These are phyloP conservation scores for Pinna nobilis DNA, from an alignment of 1,140 invertebrate species.

Conservation along the genomic window DNA sequence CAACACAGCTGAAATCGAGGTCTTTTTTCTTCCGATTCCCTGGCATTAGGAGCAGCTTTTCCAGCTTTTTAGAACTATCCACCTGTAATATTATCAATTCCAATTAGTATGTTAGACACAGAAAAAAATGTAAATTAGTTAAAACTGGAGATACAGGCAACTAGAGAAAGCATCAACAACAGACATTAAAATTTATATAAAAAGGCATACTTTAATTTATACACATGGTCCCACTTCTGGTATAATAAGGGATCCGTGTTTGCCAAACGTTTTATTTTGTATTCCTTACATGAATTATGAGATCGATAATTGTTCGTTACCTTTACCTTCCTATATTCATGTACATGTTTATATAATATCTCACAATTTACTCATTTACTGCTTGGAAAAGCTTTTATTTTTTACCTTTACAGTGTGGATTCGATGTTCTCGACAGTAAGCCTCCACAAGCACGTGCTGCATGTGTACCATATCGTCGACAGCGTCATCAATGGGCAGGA, in stretches of 20 bases:
- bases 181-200: neutral
- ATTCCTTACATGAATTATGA: neutral
- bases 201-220: neutral
- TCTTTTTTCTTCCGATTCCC: neutral
- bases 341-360: neutral
- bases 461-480: constrained; percentile 8
- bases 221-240: neutral
- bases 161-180: no score
- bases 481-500: neutral
- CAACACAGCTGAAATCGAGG: constrained; percentile 7
- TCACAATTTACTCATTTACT: no score
- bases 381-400: no score
- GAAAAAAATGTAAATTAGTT: neutral
- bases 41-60: neutral
- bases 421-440: constrained; percentile 15
- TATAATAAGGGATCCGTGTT: neutral
- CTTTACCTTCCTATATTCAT: neutral
- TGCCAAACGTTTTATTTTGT: neutral
- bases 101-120: no score
- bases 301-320: neutral
- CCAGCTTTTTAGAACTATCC: neutral
- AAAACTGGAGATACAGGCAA: no score
- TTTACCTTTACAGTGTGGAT: constrained; percentile 6
- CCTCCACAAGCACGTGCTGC: constrained; percentile 15
- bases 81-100: no score